These are phyloP conservation scores for Silurus aristotelis DNA, from an alignment of 2,797 vertebrate genomes.

Conservation along the genomic window DNA sequence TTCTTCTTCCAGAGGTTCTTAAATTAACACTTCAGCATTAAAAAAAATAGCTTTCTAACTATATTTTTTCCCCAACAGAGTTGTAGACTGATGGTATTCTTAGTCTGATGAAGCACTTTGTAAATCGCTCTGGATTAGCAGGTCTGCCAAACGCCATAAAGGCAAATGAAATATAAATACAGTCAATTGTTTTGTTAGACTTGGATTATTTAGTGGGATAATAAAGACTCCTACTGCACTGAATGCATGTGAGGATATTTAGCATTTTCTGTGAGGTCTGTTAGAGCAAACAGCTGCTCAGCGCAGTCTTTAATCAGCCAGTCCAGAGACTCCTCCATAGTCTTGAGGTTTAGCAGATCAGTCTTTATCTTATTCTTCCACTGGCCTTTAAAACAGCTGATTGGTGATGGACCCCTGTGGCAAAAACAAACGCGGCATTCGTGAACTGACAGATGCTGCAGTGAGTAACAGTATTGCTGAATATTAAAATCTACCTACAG, in stretches of 20 bases:
- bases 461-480: not conserved
- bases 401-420: conserved; percentile 58
- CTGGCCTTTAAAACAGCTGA: conserved; percentile 59
- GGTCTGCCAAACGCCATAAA: no score
- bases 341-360: conserved; percentile 80
- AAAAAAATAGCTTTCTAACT: no score
- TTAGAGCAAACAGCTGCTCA: conserved; percentile 85
- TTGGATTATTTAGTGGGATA: not conserved
- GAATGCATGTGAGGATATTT: conserved; percentile 83
- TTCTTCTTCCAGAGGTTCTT: no score
- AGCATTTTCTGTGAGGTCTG: conserved; percentile 80
- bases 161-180: no score
- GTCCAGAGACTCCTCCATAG: conserved; percentile 88
- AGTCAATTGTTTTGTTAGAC: not conserved
- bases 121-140: no score
- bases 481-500: not conserved
- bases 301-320: conserved; percentile 86
- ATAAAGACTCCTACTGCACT: not conserved
- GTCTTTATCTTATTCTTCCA: conserved; percentile 68
- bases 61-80: no score
- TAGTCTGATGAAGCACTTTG: no score
- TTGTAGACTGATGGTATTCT: no score
- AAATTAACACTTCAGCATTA: no score
- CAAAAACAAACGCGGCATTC: not conserved
- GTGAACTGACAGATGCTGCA: not conserved